Evolutionary conservation across 2,797 vertebrate genomes (phyloP).

Genomic region (Remorina albescens): DNA sequence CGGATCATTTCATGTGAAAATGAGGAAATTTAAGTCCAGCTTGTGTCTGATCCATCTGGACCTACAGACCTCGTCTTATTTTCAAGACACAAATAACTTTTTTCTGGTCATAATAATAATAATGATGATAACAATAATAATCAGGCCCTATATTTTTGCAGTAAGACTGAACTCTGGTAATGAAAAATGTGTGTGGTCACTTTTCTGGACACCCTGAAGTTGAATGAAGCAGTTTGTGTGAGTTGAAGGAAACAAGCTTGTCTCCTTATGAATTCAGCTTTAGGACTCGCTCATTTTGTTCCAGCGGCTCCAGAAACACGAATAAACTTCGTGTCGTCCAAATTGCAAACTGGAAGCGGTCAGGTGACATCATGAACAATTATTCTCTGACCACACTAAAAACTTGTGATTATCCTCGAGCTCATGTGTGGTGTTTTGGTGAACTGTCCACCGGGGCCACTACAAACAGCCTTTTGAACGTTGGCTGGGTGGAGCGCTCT

Average conservation of each 20-base stretch:
- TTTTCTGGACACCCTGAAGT: not conserved
- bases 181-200: too few relatives aligned
- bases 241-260: not conserved
- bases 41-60: not conserved
- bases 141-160: too few relatives aligned
- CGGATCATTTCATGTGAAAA: conserved; percentile 30
- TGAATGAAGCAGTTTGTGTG: not conserved
- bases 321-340: too few relatives aligned
- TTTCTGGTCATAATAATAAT: not conserved
- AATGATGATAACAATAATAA: too few relatives aligned
- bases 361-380: too few relatives aligned
- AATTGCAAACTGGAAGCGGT: too few relatives aligned
- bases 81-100: not conserved
- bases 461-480: conserved; percentile 64
- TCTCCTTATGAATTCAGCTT: not conserved
- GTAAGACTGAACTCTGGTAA: too few relatives aligned
- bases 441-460: conserved; percentile 26
- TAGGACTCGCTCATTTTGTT: not conserved
- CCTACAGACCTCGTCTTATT: not conserved
- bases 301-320: not conserved
- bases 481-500: conserved; percentile 29
- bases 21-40: not conserved
- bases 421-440: conserved; percentile 17
- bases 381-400: not conserved
- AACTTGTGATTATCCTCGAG: conserved; percentile 22